Evolutionary conservation across 2,888 invertebrate genomes (phyloP).

Genomic region (Lacanobia oleracea): DNA sequence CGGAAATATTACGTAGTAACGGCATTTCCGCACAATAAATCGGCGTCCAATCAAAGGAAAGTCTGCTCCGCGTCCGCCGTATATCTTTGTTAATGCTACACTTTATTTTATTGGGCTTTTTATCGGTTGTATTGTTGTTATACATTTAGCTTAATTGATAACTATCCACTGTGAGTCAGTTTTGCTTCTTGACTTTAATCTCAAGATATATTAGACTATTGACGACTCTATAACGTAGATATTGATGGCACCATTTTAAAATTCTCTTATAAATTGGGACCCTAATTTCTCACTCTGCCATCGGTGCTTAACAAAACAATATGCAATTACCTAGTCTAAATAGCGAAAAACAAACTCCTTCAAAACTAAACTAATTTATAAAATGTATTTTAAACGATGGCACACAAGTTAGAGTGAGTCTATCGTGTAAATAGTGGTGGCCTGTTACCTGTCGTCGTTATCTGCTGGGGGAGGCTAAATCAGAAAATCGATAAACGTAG

Average conservation of each 20-base stretch:
- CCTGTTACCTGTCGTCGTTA: constrained; percentile 83
- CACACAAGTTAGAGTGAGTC: constrained; percentile 39
- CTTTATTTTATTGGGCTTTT: constrained; percentile 89
- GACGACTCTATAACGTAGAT: not conserved
- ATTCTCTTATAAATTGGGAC: not conserved
- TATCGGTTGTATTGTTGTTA: constrained; percentile 84
- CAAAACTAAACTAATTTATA: constrained; percentile 19
- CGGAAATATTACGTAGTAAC: constrained; percentile 91
- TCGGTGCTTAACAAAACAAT: not conserved
- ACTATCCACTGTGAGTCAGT: constrained; percentile 47
- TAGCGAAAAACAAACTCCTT: not conserved
- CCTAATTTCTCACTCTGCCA: not conserved
- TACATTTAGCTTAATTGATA: constrained; percentile 84
- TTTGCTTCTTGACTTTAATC: constrained; percentile 32
- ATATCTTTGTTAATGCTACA: constrained; percentile 89
- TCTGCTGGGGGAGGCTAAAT: constrained; percentile 87
- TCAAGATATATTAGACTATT: constrained; percentile 16
- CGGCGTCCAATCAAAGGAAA: constrained; percentile 90
- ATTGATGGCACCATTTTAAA: not conserved
- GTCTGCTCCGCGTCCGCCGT: constrained; percentile 80
- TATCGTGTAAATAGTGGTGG: constrained; percentile 58
- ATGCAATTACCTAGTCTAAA: not conserved
- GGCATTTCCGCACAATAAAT: constrained; percentile 91
- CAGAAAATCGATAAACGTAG: constrained; percentile 87
- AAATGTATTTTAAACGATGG: constrained; percentile 40